Conservation (phyloP, 2,113 vertebrate species). For the Ivindomyrus marchei region DNA sequence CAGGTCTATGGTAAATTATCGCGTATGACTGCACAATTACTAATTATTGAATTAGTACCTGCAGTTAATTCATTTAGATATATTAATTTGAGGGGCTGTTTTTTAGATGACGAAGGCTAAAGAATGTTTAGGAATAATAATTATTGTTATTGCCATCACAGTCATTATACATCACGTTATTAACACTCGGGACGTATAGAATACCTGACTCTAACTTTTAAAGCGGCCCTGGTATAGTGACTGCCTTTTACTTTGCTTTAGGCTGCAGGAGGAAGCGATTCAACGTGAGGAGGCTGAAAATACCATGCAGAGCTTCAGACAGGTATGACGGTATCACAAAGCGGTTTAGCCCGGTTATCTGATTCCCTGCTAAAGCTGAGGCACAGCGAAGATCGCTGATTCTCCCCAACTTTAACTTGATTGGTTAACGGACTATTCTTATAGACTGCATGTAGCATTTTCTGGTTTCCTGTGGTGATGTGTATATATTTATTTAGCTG, state of each 20-base stretch:
- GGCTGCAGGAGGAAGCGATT: slow-evolving; percentile 84
- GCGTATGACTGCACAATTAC: not conserved
- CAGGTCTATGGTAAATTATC: not conserved
- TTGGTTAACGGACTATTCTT: not conserved
- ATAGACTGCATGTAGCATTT: not conserved
- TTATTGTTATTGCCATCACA: not conserved
- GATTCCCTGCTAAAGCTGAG: not conserved
- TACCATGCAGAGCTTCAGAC: slow-evolving; percentile 85
- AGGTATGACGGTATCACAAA: slow-evolving; percentile 58
- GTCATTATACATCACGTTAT: not conserved
- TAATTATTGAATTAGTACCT: not conserved
- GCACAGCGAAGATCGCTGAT: not conserved
- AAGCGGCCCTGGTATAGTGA: not conserved
- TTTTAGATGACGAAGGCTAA: not conserved
- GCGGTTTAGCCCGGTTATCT: not conserved
- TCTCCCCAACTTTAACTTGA: not conserved
- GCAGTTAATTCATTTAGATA: not conserved
- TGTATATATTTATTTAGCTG: not conserved
- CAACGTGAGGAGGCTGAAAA: slow-evolving; percentile 85
- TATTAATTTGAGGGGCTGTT: not conserved
- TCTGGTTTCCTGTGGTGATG: not conserved
- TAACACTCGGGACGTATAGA: not conserved
- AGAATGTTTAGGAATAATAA: not conserved
- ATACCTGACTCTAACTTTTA: not conserved
- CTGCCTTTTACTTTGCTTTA: slow-evolving; percentile 41